Conservation (phyloP, 2,888 invertebrate genomes). For the Drosophila bunnanda region DNA sequence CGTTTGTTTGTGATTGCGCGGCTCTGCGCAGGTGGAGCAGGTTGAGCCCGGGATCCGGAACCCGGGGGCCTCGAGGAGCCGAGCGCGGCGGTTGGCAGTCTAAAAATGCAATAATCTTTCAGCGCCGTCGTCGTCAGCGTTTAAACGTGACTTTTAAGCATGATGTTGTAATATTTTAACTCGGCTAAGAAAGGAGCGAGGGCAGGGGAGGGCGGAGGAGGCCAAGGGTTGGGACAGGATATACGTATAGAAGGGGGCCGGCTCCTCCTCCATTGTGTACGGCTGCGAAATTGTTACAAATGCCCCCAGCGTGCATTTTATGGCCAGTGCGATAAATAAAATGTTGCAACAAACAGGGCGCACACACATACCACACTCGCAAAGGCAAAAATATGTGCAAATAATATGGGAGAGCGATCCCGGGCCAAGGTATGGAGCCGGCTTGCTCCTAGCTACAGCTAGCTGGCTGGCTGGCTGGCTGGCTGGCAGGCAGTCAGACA, state of each 20-base stretch:
- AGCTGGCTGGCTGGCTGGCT: slow-evolving; percentile 19
- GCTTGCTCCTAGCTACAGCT: slow-evolving; percentile 10
- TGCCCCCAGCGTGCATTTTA: slow-evolving; percentile 81
- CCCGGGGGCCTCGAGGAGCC: slow-evolving; percentile 6
- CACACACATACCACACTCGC: slow-evolving; percentile 28
- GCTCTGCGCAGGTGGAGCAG: slow-evolving; percentile 27
- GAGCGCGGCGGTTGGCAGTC: slow-evolving; percentile 37
- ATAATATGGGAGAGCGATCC: slow-evolving; percentile 65
- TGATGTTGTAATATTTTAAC: slow-evolving; percentile 82
- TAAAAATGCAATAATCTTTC: slow-evolving; percentile 81
- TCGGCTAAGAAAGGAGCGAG: slow-evolving; percentile 67
- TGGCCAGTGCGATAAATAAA: slow-evolving; percentile 79
- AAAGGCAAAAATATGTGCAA: slow-evolving; percentile 59
- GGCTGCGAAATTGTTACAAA: slow-evolving; percentile 78
- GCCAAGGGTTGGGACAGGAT: not conserved
- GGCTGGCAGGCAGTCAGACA: slow-evolving; percentile 64
- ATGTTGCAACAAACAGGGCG: slow-evolving; percentile 71
- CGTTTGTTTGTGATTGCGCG: slow-evolving; percentile 69
- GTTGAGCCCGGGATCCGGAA: slow-evolving; percentile 4
- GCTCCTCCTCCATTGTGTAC: slow-evolving; percentile 67
- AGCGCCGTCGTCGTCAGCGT: slow-evolving; percentile 77
- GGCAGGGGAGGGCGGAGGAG: not conserved
- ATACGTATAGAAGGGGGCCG: slow-evolving; percentile 7
- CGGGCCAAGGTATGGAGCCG: slow-evolving; percentile 52
- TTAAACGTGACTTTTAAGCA: slow-evolving; percentile 82